phyloP scores from a whole-genome alignment of 1,140 invertebrate genomes.

The Macrotrachela quadricornifera region DNA sequence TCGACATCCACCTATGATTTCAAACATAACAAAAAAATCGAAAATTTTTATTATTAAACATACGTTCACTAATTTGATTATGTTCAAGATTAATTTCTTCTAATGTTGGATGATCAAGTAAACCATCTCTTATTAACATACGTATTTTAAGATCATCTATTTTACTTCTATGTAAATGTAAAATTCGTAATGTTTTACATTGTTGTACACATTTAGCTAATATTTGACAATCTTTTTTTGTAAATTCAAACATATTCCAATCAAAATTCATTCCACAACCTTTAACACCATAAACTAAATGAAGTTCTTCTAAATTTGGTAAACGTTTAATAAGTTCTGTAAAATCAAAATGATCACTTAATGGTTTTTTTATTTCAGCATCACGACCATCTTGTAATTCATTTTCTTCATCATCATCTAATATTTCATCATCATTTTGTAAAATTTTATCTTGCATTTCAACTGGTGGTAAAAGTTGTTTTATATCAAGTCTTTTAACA shows the following conservation, averaged over 20 bases:
- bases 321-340: constrained; percentile 19
- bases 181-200: background rate
- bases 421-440: constrained; percentile 19
- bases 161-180: constrained; percentile 13
- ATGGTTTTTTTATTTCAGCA: constrained; percentile 18
- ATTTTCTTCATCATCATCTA: constrained; percentile 5
- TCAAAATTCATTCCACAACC: constrained; percentile 34
- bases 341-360: constrained; percentile 30
- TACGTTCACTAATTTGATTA: constrained; percentile 25
- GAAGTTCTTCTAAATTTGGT: constrained; percentile 22
- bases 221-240: constrained; percentile 25
- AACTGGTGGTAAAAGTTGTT: constrained; percentile 29
- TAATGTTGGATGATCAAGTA: constrained; percentile 20
- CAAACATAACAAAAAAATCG: too few relatives aligned
- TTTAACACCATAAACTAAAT: constrained; percentile 24
- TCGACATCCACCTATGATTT: constrained; percentile 18
- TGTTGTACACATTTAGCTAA: constrained; percentile 24
- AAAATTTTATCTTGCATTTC: constrained; percentile 20
- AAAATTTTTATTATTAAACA: too few relatives aligned
- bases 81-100: constrained; percentile 26
- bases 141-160: constrained; percentile 16
- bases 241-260: constrained; percentile 31
- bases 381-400: background rate
- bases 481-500: constrained; percentile 22
- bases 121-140: constrained; percentile 25